phyloP scores from a whole-genome alignment of 1,140 invertebrate genomes.

The Solenopsis invicta region DNA sequence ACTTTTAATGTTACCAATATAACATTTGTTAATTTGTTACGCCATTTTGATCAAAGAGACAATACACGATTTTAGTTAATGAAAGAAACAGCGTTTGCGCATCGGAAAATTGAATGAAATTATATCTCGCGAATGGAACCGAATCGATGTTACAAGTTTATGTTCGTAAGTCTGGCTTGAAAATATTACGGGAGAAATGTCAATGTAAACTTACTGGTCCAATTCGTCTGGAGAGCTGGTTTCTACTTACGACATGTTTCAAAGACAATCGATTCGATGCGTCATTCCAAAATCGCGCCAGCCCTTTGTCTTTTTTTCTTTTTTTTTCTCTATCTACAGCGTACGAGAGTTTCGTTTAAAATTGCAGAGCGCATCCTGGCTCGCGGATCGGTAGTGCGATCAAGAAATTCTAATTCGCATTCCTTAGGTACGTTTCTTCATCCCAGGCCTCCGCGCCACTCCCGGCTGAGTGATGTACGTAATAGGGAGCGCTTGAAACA shows the following conservation, averaged over 20 bases:
- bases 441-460: conserved; percentile 78
- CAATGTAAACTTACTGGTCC: conserved; percentile 74
- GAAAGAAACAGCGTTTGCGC: background rate
- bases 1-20: background rate
- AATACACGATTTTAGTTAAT: background rate
- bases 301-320: conserved; percentile 63
- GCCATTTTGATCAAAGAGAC: background rate
- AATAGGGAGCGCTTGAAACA: conserved; percentile 77
- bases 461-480: conserved; percentile 77
- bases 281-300: conserved; percentile 75
- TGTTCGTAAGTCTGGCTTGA: conserved; percentile 35
- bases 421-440: conserved; percentile 78
- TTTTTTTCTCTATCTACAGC: conserved; percentile 72
- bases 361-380: conserved; percentile 76
- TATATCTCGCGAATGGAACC: background rate
- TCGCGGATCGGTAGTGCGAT: conserved; percentile 73
- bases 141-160: conserved; percentile 12
- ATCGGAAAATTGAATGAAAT: conserved; percentile 3
- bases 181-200: conserved; percentile 63
- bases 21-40: background rate
- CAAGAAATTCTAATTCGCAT: conserved; percentile 77
- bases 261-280: conserved; percentile 74
- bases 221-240: conserved; percentile 76
- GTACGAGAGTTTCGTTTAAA: conserved; percentile 75
- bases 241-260: conserved; percentile 77